A percentile compares a stretch with the other conserved stretches of the same genome.
phyloP scores from a whole-genome alignment of 2,113 vertebrate species.

The Crocuta crocuta region DNA sequence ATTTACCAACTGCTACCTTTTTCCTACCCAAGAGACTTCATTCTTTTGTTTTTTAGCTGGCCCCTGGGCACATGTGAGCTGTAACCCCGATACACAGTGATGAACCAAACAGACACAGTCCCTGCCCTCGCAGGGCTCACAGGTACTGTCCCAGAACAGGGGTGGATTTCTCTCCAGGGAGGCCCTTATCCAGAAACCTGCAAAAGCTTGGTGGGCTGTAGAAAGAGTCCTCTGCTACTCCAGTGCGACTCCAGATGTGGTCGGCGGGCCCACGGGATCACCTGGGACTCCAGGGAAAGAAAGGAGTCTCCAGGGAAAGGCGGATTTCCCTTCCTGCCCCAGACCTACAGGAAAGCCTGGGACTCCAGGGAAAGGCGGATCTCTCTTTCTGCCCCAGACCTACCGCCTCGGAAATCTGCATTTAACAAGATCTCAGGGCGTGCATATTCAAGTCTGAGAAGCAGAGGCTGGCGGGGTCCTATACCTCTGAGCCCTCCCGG shows the following conservation, averaged over 20 bases:
- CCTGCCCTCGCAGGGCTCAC: neutral
- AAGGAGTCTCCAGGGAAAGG: neutral
- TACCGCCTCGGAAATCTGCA: neutral
- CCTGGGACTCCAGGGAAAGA: neutral
- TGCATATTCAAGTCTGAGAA: neutral
- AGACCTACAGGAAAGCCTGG: neutral
- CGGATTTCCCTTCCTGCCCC: neutral
- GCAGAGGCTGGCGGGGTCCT: slow-evolving; percentile 29
- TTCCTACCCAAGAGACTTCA: neutral
- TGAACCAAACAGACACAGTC: neutral
- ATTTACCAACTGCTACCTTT: neutral
- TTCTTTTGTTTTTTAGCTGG: neutral
- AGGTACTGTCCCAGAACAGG: neutral
- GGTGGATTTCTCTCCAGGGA: neutral
- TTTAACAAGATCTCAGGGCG: neutral
- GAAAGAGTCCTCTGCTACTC: neutral
- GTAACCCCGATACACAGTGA: neutral
- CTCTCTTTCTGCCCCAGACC: neutral
- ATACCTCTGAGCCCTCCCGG: slow-evolving; percentile 95
- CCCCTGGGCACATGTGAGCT: neutral
- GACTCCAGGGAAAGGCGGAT: neutral
- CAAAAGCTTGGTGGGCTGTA: neutral
- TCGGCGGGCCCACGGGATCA: neutral
- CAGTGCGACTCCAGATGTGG: neutral
- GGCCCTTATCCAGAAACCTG: neutral